phyloP scores from a whole-genome alignment of 2,113 vertebrate species.

The Archilochus colubris region DNA sequence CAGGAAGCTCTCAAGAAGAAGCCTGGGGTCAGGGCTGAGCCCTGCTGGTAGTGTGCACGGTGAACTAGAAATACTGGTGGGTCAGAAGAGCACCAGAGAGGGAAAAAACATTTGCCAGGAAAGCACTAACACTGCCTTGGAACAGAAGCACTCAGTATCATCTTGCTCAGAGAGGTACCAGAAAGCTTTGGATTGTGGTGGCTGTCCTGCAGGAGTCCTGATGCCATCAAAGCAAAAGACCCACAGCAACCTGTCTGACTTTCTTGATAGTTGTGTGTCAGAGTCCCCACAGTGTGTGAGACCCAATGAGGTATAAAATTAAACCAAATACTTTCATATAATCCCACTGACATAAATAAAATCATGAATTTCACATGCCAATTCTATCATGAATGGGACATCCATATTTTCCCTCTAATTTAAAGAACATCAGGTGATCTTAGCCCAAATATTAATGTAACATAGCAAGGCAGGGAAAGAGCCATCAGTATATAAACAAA shows the following conservation, averaged over 20 bases:
- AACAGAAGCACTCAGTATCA: fast-evolving
- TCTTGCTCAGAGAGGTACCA: background rate
- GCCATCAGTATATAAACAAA: background rate
- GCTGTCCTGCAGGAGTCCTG: background rate
- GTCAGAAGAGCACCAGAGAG: background rate
- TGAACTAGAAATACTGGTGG: background rate
- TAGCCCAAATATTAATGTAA: constrained; percentile 3
- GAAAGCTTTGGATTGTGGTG: background rate
- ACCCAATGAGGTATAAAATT: background rate
- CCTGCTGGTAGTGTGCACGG: background rate
- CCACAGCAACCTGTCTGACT: background rate
- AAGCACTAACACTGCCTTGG: background rate
- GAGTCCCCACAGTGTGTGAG: background rate
- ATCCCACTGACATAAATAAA: background rate
- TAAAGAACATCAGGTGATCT: constrained; percentile 6
- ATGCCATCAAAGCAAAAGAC: background rate
- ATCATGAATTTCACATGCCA: background rate
- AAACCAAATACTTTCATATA: background rate
- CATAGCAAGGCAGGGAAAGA: background rate
- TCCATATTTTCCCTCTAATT: constrained; percentile 6
- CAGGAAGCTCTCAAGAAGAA: background rate
- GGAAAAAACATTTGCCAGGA: background rate
- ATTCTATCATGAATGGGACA: constrained; percentile 2
- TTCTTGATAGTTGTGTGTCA: background rate
- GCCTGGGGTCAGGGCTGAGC: background rate